Conservation (phyloP, 2,888 invertebrate genomes). For the Drosophila kanekoi region DNA sequence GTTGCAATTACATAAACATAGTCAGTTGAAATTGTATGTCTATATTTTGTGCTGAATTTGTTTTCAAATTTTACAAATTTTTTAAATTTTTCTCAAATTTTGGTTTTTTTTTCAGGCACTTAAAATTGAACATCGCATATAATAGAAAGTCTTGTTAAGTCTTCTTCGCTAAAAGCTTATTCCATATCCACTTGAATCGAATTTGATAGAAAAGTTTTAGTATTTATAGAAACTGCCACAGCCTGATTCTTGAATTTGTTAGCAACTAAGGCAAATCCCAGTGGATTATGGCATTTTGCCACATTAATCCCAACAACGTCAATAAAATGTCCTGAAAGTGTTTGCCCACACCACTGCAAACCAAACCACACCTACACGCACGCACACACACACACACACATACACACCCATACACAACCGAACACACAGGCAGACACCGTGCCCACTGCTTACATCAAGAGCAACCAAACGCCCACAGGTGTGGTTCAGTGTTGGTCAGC, state of each 20-base stretch:
- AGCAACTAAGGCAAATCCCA: slow-evolving; percentile 70
- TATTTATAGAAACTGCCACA: neutral
- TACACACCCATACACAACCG: slow-evolving; percentile 18
- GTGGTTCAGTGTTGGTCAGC: slow-evolving; percentile 53
- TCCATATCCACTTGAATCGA: neutral
- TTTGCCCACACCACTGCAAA: slow-evolving; percentile 13
- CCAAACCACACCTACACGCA: neutral
- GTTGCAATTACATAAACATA: too few relatives aligned
- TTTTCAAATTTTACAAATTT: too few relatives aligned
- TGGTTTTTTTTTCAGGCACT: too few relatives aligned
- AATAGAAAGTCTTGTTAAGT: too few relatives aligned
- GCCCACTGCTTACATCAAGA: slow-evolving; percentile 38
- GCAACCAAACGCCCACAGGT: slow-evolving; percentile 57
- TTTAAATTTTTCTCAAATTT: too few relatives aligned
- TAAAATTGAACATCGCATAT: too few relatives aligned
- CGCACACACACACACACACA: slow-evolving; percentile 25
- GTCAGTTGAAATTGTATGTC: too few relatives aligned
- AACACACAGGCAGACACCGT: slow-evolving; percentile 14
- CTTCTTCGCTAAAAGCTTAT: too few relatives aligned
- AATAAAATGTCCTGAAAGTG: slow-evolving; percentile 65
- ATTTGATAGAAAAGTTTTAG: neutral
- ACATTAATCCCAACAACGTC: slow-evolving; percentile 63
- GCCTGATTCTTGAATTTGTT: slow-evolving; percentile 11
- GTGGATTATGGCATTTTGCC: slow-evolving; percentile 68
- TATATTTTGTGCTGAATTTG: too few relatives aligned